phyloP scores from a whole-genome alignment of 1,140 invertebrate genomes.

The Odontomachus brunneus region DNA sequence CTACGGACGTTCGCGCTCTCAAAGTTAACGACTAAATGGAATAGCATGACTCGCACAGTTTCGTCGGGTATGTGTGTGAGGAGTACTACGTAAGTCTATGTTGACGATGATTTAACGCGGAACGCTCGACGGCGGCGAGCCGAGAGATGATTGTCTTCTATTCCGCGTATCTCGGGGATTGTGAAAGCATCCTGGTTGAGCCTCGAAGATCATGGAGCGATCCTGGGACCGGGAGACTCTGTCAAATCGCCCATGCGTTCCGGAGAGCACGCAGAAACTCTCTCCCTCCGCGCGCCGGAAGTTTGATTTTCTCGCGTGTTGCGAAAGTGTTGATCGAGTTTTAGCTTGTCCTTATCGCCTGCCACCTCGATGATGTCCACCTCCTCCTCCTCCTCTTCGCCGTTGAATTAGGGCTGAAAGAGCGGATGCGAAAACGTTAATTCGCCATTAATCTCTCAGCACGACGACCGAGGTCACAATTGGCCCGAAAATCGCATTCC shows the following conservation, averaged over 20 bases:
- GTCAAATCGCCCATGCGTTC: conserved; percentile 27
- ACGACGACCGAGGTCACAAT: not conserved
- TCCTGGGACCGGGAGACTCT: not conserved
- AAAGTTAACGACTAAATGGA: not conserved
- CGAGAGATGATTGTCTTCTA: conserved; percentile 31
- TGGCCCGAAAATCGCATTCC: not conserved
- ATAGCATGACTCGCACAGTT: conserved; percentile 43
- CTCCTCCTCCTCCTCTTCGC: not conserved
- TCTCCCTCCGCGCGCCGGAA: not conserved
- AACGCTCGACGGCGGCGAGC: not conserved
- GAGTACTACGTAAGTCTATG: conserved; percentile 7
- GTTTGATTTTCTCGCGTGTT: conserved; percentile 24
- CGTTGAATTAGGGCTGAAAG: conserved; percentile 53
- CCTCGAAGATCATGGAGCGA: not conserved
- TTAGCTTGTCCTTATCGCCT: conserved; percentile 1
- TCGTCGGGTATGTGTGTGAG: not conserved
- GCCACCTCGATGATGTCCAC: conserved; percentile 37
- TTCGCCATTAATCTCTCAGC: not conserved
- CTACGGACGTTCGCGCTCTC: not conserved
- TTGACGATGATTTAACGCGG: not conserved
- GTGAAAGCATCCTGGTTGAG: conserved; percentile 8
- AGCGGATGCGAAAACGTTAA: not conserved
- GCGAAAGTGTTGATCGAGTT: conserved; percentile 35
- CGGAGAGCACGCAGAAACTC: not conserved
- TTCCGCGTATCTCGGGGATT: conserved; percentile 10